Evolutionary conservation across 1,140 invertebrate genomes (phyloP).

Genomic region (Psilanteris sp.): DNA sequence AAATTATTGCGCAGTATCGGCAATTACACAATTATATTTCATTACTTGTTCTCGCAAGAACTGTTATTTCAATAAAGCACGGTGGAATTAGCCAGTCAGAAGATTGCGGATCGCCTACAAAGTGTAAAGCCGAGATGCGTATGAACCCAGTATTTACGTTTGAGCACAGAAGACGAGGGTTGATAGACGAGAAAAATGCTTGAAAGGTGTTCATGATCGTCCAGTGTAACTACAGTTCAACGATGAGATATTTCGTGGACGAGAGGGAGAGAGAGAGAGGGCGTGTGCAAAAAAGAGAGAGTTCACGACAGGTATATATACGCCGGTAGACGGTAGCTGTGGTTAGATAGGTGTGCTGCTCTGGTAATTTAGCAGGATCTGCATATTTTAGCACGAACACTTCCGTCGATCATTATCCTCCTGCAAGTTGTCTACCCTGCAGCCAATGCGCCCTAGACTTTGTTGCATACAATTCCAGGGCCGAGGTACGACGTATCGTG

Average conservation of each 20-base stretch:
- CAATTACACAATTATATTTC: constrained; percentile 66
- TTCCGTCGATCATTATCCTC: constrained; percentile 79
- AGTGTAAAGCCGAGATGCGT: constrained; percentile 59
- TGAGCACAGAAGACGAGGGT: constrained; percentile 55
- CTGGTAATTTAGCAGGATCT: constrained; percentile 77
- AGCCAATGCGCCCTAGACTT: constrained; percentile 58
- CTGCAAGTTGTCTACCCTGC: constrained; percentile 64
- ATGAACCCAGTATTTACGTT: constrained; percentile 60
- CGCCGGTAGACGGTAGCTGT: constrained; percentile 58
- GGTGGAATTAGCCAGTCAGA: constrained; percentile 57
- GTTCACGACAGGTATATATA: constrained; percentile 51
- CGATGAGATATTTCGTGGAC: constrained; percentile 57
- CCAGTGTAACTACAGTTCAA: constrained; percentile 48
- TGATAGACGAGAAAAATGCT: constrained; percentile 64
- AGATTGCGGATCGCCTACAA: constrained; percentile 58
- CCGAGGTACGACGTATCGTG: constrained; percentile 43
- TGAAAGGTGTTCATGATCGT: constrained; percentile 67
- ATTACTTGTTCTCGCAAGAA: constrained; percentile 49
- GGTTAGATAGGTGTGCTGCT: constrained; percentile 67
- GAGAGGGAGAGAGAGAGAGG: constrained; percentile 4
- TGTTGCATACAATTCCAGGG: constrained; percentile 59
- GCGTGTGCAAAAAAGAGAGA: neutral
- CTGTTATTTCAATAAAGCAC: constrained; percentile 66
- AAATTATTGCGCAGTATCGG: constrained; percentile 34
- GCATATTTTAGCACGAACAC: constrained; percentile 80